A percentile compares a stretch with the other conserved stretches of the same genome.
phyloP scores from a whole-genome alignment of 2,888 invertebrate species.

The Epinotia nisella region DNA sequence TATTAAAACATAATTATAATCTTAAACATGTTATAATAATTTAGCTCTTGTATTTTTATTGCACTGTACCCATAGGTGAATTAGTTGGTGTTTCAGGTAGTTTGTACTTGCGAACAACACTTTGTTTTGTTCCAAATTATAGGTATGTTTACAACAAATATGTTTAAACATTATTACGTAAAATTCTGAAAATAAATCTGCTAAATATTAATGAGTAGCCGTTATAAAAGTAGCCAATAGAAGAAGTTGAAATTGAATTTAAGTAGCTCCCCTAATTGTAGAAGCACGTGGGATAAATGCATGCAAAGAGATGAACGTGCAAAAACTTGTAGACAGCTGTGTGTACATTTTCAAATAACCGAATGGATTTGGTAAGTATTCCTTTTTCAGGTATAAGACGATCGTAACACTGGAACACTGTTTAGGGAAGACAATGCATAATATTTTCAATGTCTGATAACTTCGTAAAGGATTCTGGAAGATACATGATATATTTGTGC shows the following conservation, averaged over 20 bases:
- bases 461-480: constrained; percentile 55
- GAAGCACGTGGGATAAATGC: constrained; percentile 76
- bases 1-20: constrained; percentile 41
- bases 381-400: constrained; percentile 51
- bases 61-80: constrained; percentile 72
- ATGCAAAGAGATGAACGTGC: constrained; percentile 78
- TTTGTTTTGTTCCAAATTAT: constrained; percentile 32
- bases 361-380: constrained; percentile 46
- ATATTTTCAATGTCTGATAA: constrained; percentile 49
- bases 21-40: constrained; percentile 29
- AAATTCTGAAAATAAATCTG: constrained; percentile 45
- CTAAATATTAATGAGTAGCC: constrained; percentile 33
- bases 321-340: constrained; percentile 71
- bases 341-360: constrained; percentile 58
- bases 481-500: constrained; percentile 62
- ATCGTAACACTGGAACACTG: constrained; percentile 58
- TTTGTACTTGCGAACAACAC: constrained; percentile 23
- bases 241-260: constrained; percentile 66
- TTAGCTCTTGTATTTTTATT: constrained; percentile 55
- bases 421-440: constrained; percentile 67
- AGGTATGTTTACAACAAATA: constrained; percentile 19
- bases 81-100: constrained; percentile 47
- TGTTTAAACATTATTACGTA: constrained; percentile 14
- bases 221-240: constrained; percentile 72
- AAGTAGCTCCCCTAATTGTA: constrained; percentile 70